phyloP scores from a whole-genome alignment of 2,888 invertebrate species.

The Drosophila hamatofila region DNA sequence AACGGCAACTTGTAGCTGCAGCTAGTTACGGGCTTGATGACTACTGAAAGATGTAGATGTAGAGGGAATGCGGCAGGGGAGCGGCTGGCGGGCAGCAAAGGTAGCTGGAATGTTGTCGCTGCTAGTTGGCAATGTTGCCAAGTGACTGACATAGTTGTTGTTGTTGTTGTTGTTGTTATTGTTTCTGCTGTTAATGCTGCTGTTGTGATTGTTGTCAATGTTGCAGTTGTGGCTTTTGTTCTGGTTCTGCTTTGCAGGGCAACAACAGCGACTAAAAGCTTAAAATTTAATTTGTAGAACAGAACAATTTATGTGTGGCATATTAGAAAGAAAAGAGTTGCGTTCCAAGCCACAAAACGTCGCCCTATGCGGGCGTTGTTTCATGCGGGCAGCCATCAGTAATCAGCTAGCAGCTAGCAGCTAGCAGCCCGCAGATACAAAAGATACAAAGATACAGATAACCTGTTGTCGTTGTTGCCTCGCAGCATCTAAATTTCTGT shows the following conservation, averaged over 20 bases:
- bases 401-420: neutral
- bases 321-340: constrained; percentile 60
- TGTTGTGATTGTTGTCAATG: constrained; percentile 42
- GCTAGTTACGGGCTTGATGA: constrained; percentile 72
- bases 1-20: constrained; percentile 76
- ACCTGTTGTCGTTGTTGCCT: constrained; percentile 57
- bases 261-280: constrained; percentile 54
- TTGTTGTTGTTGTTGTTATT: constrained; percentile 39
- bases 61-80: constrained; percentile 11
- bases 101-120: constrained; percentile 78
- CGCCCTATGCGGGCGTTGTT: constrained; percentile 61
- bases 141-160: constrained; percentile 78
- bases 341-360: constrained; percentile 30
- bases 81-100: constrained; percentile 37
- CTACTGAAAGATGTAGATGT: constrained; percentile 13
- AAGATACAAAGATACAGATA: constrained; percentile 58
- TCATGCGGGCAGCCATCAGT: constrained; percentile 60
- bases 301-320: constrained; percentile 71
- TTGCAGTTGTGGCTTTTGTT: constrained; percentile 36
- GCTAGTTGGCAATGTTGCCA: constrained; percentile 76
- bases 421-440: constrained; percentile 33
- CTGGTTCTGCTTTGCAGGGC: constrained; percentile 51
- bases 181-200: constrained; percentile 50
- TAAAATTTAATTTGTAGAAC: constrained; percentile 69
- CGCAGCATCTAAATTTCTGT: constrained; percentile 37